A percentile compares a stretch with the other conserved stretches of the same genome.
Conservation (phyloP, 2,888 invertebrate genomes). For the Scaptomyza tumidula region DNA sequence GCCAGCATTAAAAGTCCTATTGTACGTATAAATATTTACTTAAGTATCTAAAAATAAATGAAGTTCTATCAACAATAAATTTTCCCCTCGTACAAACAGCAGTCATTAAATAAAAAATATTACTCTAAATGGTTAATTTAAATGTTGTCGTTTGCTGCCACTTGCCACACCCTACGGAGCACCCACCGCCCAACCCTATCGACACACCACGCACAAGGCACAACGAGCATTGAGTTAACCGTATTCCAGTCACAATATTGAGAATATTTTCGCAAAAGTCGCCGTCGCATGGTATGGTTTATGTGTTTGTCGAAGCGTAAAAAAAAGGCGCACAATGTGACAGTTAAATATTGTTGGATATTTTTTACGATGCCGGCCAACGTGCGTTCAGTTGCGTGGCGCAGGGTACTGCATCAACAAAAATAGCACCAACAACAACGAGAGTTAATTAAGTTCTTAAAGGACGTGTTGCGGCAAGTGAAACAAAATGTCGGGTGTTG, state of each 20-base stretch:
- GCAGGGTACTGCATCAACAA: slow-evolving; percentile 14
- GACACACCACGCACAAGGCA: background rate
- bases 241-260: slow-evolving; percentile 68
- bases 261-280: slow-evolving; percentile 54
- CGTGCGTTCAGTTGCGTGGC: slow-evolving; percentile 18
- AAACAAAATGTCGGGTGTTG: slow-evolving; percentile 28
- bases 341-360: slow-evolving; percentile 73
- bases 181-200: too few species aligned
- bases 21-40: background rate
- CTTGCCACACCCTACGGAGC: background rate
- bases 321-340: slow-evolving; percentile 72
- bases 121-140: slow-evolving; percentile 54
- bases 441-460: slow-evolving; percentile 79
- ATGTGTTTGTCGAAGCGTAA: slow-evolving; percentile 72
- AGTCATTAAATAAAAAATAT: slow-evolving; percentile 41
- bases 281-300: slow-evolving; percentile 62
- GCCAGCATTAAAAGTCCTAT: background rate
- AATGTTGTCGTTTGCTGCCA: slow-evolving; percentile 40
- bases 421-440: slow-evolving; percentile 12
- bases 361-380: slow-evolving; percentile 55
- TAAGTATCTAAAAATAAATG: background rate
- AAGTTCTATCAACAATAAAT: background rate
- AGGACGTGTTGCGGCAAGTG: slow-evolving; percentile 56
- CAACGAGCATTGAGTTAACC: slow-evolving; percentile 24
- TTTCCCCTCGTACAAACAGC: background rate